phyloP scores from a whole-genome alignment of 2,888 invertebrate genomes.

The Callyntrura guangdongensis region DNA sequence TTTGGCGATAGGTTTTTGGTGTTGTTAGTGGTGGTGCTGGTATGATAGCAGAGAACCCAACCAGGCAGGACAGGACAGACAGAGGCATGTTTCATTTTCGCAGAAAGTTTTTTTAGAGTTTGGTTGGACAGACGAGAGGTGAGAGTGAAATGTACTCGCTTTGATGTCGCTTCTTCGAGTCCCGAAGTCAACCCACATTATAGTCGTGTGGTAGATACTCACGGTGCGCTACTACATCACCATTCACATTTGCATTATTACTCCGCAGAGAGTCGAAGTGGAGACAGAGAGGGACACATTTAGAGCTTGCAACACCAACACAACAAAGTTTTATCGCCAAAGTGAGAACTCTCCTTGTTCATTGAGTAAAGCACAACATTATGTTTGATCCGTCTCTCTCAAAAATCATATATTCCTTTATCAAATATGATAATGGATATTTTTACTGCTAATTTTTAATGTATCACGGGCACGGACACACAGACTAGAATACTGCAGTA shows the following conservation, averaged over 20 bases:
- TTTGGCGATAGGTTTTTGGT: not conserved
- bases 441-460: constrained; percentile 51
- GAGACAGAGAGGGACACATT: not conserved
- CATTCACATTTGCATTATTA: not conserved
- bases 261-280: constrained; percentile 6
- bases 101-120: constrained; percentile 42
- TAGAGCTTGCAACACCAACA: constrained; percentile 11
- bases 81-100: not conserved
- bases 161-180: not conserved
- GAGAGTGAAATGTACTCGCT: not conserved
- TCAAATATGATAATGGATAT: constrained; percentile 54
- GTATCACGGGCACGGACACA: constrained; percentile 16
- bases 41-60: no score
- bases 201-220: not conserved
- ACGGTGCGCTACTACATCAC: not conserved
- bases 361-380: not conserved
- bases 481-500: not conserved
- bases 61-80: no score
- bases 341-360: constrained; percentile 15
- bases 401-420: not conserved
- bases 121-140: not conserved
- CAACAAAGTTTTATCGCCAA: constrained; percentile 40
- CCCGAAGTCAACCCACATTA: constrained; percentile 33
- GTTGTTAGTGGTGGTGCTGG: not conserved
- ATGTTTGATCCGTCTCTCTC: no score